Conservation (phyloP, 1,140 invertebrate genomes). For the Phortica variegata region DNA sequence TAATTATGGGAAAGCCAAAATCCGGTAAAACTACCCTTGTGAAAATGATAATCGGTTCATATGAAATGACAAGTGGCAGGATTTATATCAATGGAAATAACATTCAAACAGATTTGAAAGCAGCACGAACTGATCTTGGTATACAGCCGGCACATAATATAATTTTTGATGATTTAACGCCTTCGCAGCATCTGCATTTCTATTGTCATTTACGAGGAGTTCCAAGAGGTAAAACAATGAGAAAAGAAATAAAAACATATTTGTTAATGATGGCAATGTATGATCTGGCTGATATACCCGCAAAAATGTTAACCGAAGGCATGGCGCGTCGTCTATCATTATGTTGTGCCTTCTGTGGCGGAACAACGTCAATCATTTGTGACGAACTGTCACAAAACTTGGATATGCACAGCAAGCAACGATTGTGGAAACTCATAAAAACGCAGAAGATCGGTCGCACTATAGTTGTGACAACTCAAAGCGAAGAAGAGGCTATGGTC, state of each 20-base stretch:
- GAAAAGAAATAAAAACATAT: conserved; percentile 10
- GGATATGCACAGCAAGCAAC: neutral
- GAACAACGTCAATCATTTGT: conserved; percentile 4
- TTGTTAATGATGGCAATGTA: neutral
- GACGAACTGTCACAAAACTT: conserved; percentile 6
- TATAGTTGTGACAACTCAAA: conserved; percentile 3
- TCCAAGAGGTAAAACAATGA: conserved; percentile 10
- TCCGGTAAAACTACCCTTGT: conserved; percentile 1
- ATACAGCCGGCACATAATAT: conserved; percentile 1
- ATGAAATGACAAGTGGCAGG: neutral
- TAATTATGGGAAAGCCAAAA: conserved; percentile 4
- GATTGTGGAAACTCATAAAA: conserved; percentile 11
- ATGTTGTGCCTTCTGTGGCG: conserved; percentile 13
- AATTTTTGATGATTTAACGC: conserved; percentile 4
- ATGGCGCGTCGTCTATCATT: conserved; percentile 8
- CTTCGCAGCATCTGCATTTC: conserved; percentile 9
- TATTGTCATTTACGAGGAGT: conserved; percentile 11
- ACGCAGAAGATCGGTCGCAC: neutral
- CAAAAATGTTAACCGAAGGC: neutral
- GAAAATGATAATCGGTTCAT: conserved; percentile 10
- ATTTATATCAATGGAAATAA: conserved; percentile 5
- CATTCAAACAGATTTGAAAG: neutral
- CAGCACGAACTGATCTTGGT: neutral
- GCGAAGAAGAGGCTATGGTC: conserved; percentile 8
- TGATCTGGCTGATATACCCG: neutral